Conservation (phyloP, 2,888 invertebrate species). For the Ephialtes manifestator region DNA sequence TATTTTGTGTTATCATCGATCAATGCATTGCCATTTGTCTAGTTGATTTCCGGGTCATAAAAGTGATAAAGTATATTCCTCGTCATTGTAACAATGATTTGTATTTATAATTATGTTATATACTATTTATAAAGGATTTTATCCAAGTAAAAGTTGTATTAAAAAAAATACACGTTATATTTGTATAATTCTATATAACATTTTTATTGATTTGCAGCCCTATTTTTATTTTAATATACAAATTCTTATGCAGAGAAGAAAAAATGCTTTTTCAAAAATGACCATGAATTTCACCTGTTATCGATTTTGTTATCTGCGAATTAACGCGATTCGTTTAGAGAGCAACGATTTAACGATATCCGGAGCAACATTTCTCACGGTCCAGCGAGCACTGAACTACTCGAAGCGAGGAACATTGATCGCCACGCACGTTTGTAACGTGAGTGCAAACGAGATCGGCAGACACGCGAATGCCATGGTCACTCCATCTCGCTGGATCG, state of each 20-base stretch:
- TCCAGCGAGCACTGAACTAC: slow-evolving; percentile 6
- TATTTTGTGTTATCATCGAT: slow-evolving; percentile 7
- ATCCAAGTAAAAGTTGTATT: background rate
- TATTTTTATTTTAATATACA: background rate
- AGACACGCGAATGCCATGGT: slow-evolving; percentile 76
- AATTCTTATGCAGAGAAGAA: background rate
- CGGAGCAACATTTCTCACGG: slow-evolving; percentile 27
- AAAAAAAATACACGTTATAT: slow-evolving; percentile 15
- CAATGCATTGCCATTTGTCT: slow-evolving; percentile 51
- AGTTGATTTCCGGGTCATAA: slow-evolving; percentile 43
- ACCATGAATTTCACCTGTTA: slow-evolving; percentile 7
- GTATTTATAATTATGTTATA: slow-evolving; percentile 41
- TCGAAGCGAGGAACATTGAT: slow-evolving; percentile 38
- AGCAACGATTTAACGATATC: slow-evolving; percentile 5
- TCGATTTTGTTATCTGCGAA: background rate
- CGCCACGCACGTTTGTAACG: slow-evolving; percentile 53
- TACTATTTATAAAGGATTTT: slow-evolving; percentile 38
- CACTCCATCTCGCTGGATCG: slow-evolving; percentile 62
- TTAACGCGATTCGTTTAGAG: background rate
- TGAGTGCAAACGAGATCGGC: slow-evolving; percentile 39
- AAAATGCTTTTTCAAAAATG: background rate
- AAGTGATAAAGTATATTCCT: slow-evolving; percentile 35
- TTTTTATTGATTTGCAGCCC: background rate
- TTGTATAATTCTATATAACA: background rate
- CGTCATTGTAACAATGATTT: slow-evolving; percentile 30